Base-by-base conservation (phyloP, 2,888 invertebrate species). In the Acanthacorydalis orientalis region DNA sequence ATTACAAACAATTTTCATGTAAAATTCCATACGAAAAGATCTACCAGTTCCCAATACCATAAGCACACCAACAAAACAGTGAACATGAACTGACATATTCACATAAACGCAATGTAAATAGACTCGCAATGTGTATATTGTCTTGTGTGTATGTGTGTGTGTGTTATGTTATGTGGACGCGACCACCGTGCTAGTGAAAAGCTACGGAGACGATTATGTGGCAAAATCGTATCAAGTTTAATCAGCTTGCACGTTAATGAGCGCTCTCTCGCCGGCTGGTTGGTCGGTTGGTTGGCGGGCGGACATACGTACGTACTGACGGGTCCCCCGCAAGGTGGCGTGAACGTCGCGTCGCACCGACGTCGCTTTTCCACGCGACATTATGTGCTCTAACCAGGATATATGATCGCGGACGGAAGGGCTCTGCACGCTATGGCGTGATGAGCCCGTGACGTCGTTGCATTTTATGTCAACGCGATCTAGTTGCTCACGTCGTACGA, bases 231-330 rank as follows among this genome's bases (percentile, higher is more conserved):
- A 55, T 55, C 50, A 52, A 50, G 51, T 51, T 51, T 52, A 51
- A 52, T 58, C 58, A 58, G 55, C 54, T 53, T 52, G 52, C 53
- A 53, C 54, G 57, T 55, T 57, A 59, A 57, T 57, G 57, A 57
- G 55, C 57, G 53, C 53, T 52, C 37, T 6, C 12, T 14, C 37
- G 37, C 7, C 10, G 37, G 23, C 23, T 23, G 23, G 23, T 23
- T 23, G 23, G 23, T 23, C 23, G 23, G 23, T 23, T 6, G 23
- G 23, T 23, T 6, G 23, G 6, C 23, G 23, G 23, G 23, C 23
- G 23, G 23, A 23, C 23, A 23, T 23, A 23, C 23, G 23, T 23
- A 23, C 23, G 23, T 23, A 23, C 23, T 23, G 23, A 23, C 23
- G 23, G 23, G 23, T 23, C 6, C 3, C 3, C 23, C 23, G 52